Evolutionary conservation across 2,888 invertebrate species (phyloP).

Genomic region (Meiosimyza decipiens): DNA sequence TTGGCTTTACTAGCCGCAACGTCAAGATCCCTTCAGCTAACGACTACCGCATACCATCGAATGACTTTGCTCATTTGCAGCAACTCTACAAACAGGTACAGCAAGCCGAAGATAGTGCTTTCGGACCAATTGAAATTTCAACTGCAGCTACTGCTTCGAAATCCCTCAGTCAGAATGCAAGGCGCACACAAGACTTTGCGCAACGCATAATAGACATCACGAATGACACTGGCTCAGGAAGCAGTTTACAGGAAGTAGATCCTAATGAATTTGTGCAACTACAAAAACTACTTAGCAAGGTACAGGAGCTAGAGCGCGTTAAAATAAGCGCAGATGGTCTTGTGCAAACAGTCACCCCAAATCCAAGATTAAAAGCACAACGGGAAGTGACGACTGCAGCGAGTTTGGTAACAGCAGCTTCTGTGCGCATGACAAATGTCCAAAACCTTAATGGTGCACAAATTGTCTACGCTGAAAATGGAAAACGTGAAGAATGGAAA

Average conservation of each 20-base stretch:
- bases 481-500: background rate
- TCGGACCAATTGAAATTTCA: conserved; percentile 54
- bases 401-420: conserved; percentile 55
- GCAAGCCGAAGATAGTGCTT: conserved; percentile 40
- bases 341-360: conserved; percentile 36
- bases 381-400: conserved; percentile 42
- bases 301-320: conserved; percentile 63
- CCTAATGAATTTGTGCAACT: conserved; percentile 70
- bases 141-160: conserved; percentile 55
- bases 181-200: conserved; percentile 45
- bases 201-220: conserved; percentile 55
- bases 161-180: conserved; percentile 30
- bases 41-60: conserved; percentile 50
- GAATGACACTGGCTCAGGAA: conserved; percentile 52
- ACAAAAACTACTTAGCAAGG: conserved; percentile 68
- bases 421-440: conserved; percentile 53
- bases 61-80: conserved; percentile 58
- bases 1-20: conserved; percentile 56
- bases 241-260: conserved; percentile 58
- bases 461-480: conserved; percentile 8
- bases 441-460: conserved; percentile 53
- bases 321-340: conserved; percentile 51
- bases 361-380: conserved; percentile 32
- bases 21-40: conserved; percentile 43
- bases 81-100: conserved; percentile 48